Conservation (phyloP, 2,888 invertebrate species). For the Dicyrtoma fusca region DNA sequence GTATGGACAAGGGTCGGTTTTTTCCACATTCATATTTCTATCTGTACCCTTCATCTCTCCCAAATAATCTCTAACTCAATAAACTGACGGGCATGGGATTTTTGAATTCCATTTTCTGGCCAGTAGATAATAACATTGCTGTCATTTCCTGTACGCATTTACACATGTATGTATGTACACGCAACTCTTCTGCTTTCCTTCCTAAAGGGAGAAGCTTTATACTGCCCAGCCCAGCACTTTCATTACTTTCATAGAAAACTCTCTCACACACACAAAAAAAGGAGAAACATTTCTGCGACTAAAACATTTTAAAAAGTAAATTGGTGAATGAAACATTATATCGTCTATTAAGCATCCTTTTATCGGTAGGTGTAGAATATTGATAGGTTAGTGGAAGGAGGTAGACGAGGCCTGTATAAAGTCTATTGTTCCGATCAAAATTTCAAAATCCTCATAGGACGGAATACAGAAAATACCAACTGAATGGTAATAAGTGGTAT, state of each 20-base stretch:
- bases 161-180: neutral
- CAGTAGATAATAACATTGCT: constrained; percentile 14
- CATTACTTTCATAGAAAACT: neutral
- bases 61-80: constrained; percentile 39
- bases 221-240: neutral
- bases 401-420: no score
- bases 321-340: neutral
- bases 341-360: no score
- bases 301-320: neutral
- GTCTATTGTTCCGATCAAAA: no score
- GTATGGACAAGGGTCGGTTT: constrained; percentile 30
- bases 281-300: neutral
- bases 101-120: constrained; percentile 32
- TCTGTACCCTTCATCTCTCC: constrained; percentile 36
- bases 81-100: constrained; percentile 37
- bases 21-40: constrained; percentile 10
- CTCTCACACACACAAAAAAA: neutral
- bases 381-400: no score
- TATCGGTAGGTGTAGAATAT: no score
- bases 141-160: constrained; percentile 12
- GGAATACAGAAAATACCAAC: no score
- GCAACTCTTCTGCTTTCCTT: no score
- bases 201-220: neutral
- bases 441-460: no score
- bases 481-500: neutral